Base-by-base conservation (phyloP, 2,888 invertebrate species). In the Eupithecia insigniata region DNA sequence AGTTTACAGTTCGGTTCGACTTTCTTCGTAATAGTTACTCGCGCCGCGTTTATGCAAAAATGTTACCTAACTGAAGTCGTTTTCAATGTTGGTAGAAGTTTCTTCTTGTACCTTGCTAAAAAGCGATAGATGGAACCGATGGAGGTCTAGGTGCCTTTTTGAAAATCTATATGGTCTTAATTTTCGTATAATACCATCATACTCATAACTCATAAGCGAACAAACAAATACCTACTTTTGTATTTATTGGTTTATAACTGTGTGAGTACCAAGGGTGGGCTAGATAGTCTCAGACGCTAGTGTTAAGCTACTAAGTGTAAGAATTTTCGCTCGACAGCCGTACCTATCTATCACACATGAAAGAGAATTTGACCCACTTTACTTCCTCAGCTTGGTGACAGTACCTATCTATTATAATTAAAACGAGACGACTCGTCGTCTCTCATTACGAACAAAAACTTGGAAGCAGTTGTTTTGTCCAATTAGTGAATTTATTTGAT, bases 401-500 rank as follows among this genome's bases (percentile, higher is more conserved):
- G 18, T 39, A 16, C 1, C n/a, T 46, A 46, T 22, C 51, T 51
- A 22, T 61, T 66, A 61, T 66, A 65, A 39, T 61, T 61, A 60
- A 70, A 70, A 73, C 46, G 65, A 51, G 34, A 39, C 65, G 60
- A 71, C 30, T 62, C 61, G 58, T 58, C 28, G 28, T 28, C 28
- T 26, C 28, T 70, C 32, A 66, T 73, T 70, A 68, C 16, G 61
- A 67, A 46, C 7, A 46, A 73, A 70, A 70, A 70, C 67, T 51
- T 46, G 39, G 32, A 32, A 69, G 28, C 65, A 60, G 55, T 68
- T 70, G 70, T 67, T 68, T 58, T 60, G 46, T 70, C 30, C 68
- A 73, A 70, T 70, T 73, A 70, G 73, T 66, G 36, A 46, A 64
- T 64, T 67, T 70, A 65, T 66, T 66, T 68, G 65, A 43, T 22